A percentile compares a stretch with the other conserved stretches of the same genome.
These are phyloP conservation scores for Scaptomyza tumidula DNA, from an alignment of 2,888 invertebrate species.

Conservation along the genomic window DNA sequence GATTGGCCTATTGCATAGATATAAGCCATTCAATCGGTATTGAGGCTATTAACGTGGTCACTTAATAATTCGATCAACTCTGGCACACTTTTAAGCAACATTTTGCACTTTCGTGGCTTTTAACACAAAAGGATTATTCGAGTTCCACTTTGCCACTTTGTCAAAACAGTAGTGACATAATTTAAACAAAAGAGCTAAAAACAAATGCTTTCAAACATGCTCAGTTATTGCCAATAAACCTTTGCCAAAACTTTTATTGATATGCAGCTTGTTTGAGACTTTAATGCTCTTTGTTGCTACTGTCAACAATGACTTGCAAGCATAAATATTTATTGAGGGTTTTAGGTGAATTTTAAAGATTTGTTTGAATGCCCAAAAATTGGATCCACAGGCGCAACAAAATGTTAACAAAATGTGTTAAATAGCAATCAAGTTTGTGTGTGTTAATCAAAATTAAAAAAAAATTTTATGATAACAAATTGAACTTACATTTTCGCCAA, in stretches of 20 bases:
- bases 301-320: constrained; percentile 18
- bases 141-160: constrained; percentile 25
- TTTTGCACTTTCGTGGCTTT: constrained; percentile 29
- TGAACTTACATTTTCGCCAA: constrained; percentile 89
- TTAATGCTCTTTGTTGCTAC: constrained; percentile 19
- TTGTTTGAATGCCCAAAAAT: constrained; percentile 8
- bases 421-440: constrained; percentile 10
- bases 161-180: constrained; percentile 64
- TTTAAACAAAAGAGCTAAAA: constrained; percentile 35
- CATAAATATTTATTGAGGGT: constrained; percentile 1
- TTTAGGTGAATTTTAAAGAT: neutral
- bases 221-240: constrained; percentile 55
- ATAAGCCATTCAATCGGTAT: constrained; percentile 4
- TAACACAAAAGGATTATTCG: constrained; percentile 42
- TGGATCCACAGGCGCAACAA: constrained; percentile 10
- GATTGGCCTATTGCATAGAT: neutral
- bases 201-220: constrained; percentile 19
- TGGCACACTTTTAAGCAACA: constrained; percentile 37
- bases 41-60: constrained; percentile 19
- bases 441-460: neutral
- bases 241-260: constrained; percentile 37
- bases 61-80: constrained; percentile 25
- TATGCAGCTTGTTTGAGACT: constrained; percentile 22
- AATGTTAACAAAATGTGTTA: neutral
- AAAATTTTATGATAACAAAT: neutral